Conservation (phyloP, 2,797 vertebrate genomes). For the Aeoliscus strigatus region DNA sequence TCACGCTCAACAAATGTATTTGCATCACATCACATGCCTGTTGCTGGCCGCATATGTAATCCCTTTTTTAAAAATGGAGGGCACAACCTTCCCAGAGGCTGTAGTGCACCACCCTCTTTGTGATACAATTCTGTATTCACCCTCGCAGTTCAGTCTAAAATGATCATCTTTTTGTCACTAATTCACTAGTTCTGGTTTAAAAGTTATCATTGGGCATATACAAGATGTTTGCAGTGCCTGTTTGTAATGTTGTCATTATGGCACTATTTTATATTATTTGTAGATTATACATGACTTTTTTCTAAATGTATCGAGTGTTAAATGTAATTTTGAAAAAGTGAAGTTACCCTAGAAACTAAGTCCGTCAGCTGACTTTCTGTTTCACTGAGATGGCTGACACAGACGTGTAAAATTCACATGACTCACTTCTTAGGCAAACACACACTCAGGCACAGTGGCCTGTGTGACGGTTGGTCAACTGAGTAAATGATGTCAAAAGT, state of each 20-base stretch:
- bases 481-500: constrained; percentile 53
- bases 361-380: constrained; percentile 16
- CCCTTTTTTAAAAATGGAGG: constrained; percentile 41
- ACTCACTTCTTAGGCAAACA: constrained; percentile 53
- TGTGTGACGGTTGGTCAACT: constrained; percentile 44
- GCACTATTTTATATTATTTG: too few relatives aligned
- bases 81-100: constrained; percentile 55
- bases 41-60: constrained; percentile 54
- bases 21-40: constrained; percentile 32
- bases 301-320: too few relatives aligned
- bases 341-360: constrained; percentile 6
- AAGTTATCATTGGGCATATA: neutral
- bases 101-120: constrained; percentile 19
- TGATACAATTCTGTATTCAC: constrained; percentile 27
- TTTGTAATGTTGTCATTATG: too few relatives aligned
- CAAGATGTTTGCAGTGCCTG: too few relatives aligned
- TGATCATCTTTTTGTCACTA: constrained; percentile 9
- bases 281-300: too few relatives aligned
- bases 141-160: constrained; percentile 17
- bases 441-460: constrained; percentile 26
- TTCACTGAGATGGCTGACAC: constrained; percentile 46
- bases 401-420: constrained; percentile 52
- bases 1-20: constrained; percentile 27
- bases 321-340: constrained; percentile 1
- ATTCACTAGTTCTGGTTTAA: constrained; percentile 3